phyloP scores from a whole-genome alignment of 2,113 vertebrate species.

The Gymnorhina tibicen region DNA sequence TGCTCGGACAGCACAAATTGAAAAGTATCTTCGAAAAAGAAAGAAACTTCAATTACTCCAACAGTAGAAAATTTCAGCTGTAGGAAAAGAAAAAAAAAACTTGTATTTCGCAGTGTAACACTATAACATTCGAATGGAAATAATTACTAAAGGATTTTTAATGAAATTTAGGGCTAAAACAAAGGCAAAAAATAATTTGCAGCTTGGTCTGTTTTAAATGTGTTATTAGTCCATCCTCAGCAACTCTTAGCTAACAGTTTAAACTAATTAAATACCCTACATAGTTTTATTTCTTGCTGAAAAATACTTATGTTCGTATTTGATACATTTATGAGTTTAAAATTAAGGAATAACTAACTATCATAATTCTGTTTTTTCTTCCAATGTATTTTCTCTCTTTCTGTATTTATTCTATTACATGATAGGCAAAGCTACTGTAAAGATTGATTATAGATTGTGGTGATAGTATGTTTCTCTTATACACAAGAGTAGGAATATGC shows the following conservation, averaged over 20 bases:
- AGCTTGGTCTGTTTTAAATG: background rate
- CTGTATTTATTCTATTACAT: background rate
- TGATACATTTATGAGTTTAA: background rate
- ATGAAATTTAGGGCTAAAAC: background rate
- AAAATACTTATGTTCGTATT: background rate
- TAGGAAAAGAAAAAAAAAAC: background rate
- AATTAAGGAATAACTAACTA: background rate
- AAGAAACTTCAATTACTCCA: background rate
- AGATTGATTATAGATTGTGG: background rate
- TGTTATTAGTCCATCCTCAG: background rate
- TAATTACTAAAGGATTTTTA: background rate
- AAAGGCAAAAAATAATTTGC: background rate
- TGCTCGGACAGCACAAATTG: constrained; percentile 28
- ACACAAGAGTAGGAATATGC: background rate
- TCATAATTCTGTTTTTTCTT: background rate
- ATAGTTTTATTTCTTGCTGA: background rate
- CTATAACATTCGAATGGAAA: background rate
- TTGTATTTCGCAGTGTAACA: background rate
- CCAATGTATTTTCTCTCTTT: background rate
- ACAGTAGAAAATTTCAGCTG: constrained; percentile 1
- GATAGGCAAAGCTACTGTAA: background rate
- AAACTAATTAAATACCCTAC: background rate
- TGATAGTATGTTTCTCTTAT: background rate
- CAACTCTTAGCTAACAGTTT: background rate
- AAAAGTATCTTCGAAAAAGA: background rate